Evolutionary conservation across 2,888 invertebrate species (phyloP).

Genomic region (Cerastis leucographa): DNA sequence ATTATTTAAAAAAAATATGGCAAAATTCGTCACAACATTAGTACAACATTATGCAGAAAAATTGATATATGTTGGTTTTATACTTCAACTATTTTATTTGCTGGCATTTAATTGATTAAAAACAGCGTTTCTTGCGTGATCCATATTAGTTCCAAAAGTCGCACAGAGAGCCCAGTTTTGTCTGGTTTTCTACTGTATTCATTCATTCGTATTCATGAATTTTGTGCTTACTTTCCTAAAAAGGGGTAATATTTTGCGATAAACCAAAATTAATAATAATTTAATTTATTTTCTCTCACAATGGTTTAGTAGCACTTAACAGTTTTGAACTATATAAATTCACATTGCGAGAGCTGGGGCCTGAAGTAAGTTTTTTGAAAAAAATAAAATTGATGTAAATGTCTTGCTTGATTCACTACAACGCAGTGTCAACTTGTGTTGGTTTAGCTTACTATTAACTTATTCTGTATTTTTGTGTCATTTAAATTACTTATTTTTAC

Average conservation of each 20-base stretch:
- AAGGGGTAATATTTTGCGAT: not conserved
- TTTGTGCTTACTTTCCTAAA: too few relatives aligned
- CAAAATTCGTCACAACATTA: not conserved
- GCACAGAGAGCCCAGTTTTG: not conserved
- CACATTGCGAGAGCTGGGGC: too few relatives aligned
- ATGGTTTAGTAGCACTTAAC: too few relatives aligned
- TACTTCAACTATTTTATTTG: not conserved
- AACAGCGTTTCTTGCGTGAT: not conserved
- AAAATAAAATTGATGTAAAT: too few relatives aligned
- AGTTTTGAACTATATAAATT: too few relatives aligned
- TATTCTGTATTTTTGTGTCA: not conserved
- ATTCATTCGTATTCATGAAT: not conserved
- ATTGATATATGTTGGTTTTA: constrained; percentile 4
- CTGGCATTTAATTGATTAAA: constrained; percentile 8
- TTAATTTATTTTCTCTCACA: too few relatives aligned
- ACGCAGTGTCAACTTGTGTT: not conserved
- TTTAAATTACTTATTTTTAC: not conserved
- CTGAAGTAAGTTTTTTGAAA: too few relatives aligned
- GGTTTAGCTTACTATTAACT: not conserved
- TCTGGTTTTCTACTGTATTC: not conserved
- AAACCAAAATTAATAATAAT: too few relatives aligned
- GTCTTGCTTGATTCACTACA: not conserved
- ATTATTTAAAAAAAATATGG: too few relatives aligned
- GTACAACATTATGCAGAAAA: not conserved
- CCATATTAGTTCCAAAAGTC: not conserved